Evolutionary conservation across 2,888 invertebrate genomes (phyloP).

Genomic region (Acrobeloides nanus): DNA sequence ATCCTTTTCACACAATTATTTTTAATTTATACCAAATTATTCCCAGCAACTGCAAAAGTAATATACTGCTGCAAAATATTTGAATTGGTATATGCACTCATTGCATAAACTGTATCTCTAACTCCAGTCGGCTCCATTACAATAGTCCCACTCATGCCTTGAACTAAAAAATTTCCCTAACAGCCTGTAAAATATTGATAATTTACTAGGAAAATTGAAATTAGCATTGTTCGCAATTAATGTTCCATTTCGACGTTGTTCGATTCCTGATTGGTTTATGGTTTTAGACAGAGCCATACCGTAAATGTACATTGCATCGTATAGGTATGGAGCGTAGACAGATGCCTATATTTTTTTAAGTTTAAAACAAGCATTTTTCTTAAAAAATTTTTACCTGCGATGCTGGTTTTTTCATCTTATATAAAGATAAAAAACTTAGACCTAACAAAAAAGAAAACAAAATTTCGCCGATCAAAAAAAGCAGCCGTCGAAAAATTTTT

Average conservation of each 20-base stretch:
- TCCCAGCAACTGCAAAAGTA: conserved; percentile 6
- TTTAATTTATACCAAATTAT: neutral
- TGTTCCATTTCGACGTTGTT: conserved; percentile 18
- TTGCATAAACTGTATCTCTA: conserved; percentile 20
- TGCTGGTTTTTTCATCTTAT: too few relatives aligned
- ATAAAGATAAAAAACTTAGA: too few relatives aligned
- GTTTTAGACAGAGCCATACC: conserved; percentile 24
- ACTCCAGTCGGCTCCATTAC: conserved; percentile 21
- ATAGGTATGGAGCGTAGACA: conserved; percentile 27
- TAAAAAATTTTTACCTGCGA: too few relatives aligned
- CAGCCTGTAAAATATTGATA: neutral
- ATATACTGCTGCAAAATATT: conserved; percentile 7
- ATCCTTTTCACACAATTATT: neutral
- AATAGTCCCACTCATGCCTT: conserved; percentile 23
- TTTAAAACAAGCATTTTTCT: too few relatives aligned
- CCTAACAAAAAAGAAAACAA: too few relatives aligned
- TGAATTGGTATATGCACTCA: conserved; percentile 10
- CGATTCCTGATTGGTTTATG: conserved; percentile 8
- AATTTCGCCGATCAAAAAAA: too few relatives aligned
- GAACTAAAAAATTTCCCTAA: conserved; percentile 1
- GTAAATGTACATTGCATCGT: conserved; percentile 41
- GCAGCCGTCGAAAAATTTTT: too few relatives aligned
- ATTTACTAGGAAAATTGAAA: conserved; percentile 10
- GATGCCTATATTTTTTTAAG: conserved; percentile 19
- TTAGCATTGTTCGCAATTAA: conserved; percentile 13